phyloP scores from a whole-genome alignment of 2,888 invertebrate genomes.

The Linnaemya tessellans region DNA sequence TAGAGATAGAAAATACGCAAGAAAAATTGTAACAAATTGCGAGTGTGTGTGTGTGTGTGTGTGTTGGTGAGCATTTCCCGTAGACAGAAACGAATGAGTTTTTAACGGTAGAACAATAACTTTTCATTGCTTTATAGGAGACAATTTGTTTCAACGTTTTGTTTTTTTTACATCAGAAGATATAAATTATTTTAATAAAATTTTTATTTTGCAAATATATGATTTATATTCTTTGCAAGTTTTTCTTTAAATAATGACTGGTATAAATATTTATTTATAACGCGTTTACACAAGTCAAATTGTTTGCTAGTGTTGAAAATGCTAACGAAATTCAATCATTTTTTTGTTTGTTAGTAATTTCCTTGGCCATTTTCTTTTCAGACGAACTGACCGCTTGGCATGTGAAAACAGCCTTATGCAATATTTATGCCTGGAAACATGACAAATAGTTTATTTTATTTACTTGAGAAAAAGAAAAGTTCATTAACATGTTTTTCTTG shows the following conservation, averaged over 20 bases:
- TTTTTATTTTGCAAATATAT: constrained; percentile 19
- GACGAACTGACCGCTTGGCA: not conserved
- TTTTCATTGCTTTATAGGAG: constrained; percentile 39
- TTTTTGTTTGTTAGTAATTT: too few species aligned
- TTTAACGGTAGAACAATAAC: constrained; percentile 11
- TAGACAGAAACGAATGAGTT: not conserved
- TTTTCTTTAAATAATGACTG: too few species aligned
- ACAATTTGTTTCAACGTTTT: constrained; percentile 44
- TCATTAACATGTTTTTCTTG: constrained; percentile 19
- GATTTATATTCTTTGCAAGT: not conserved
- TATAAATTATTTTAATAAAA: constrained; percentile 58
- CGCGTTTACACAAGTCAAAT: too few species aligned
- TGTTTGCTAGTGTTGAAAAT: too few species aligned
- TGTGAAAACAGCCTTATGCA: not conserved
- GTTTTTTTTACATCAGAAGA: constrained; percentile 6
- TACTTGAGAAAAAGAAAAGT: constrained; percentile 16
- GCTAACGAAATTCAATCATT: too few species aligned
- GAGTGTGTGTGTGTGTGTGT: constrained; percentile 23
- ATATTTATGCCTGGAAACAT: constrained; percentile 2
- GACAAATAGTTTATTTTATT: not conserved
- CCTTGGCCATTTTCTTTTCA: too few species aligned
- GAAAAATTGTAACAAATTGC: constrained; percentile 61
- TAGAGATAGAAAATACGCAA: constrained; percentile 11
- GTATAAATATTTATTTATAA: too few species aligned
- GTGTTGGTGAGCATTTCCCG: constrained; percentile 17